phyloP scores from a whole-genome alignment of 2,113 vertebrate genomes.

The Actinemys pallida region DNA sequence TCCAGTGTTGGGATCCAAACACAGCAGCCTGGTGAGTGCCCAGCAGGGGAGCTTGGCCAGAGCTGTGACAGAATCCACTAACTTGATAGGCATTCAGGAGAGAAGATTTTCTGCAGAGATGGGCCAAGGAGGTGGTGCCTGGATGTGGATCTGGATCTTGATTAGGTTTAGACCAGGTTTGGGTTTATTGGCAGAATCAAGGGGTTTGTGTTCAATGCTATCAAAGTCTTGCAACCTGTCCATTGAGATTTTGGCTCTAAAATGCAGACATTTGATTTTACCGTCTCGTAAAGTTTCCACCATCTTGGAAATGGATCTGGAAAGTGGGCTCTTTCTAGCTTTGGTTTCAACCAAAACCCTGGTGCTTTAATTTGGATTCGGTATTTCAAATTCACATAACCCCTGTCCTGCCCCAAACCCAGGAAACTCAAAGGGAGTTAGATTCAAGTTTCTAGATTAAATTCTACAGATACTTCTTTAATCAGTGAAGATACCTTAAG shows the following conservation, averaged over 20 bases:
- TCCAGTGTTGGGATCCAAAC: no score
- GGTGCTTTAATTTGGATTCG: background rate
- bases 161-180: background rate
- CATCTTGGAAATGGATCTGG: background rate
- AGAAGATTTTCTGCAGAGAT: background rate
- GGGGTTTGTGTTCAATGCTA: background rate
- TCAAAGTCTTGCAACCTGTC: background rate
- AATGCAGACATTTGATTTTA: background rate
- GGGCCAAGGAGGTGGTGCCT: background rate
- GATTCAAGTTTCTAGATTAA: background rate
- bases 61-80: background rate
- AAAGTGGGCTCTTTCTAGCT: background rate
- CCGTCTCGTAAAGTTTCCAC: background rate
- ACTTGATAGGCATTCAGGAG: background rate
- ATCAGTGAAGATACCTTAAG: rapidly evolving
- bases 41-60: no score
- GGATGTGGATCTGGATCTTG: background rate
- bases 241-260: background rate
- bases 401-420: background rate
- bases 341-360: background rate
- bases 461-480: rapidly evolving
- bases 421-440: background rate
- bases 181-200: background rate
- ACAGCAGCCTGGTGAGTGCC: no score
- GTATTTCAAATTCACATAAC: background rate